Base-by-base conservation (phyloP, 2,888 invertebrate genomes). In the Ophonus ardosiacus region DNA sequence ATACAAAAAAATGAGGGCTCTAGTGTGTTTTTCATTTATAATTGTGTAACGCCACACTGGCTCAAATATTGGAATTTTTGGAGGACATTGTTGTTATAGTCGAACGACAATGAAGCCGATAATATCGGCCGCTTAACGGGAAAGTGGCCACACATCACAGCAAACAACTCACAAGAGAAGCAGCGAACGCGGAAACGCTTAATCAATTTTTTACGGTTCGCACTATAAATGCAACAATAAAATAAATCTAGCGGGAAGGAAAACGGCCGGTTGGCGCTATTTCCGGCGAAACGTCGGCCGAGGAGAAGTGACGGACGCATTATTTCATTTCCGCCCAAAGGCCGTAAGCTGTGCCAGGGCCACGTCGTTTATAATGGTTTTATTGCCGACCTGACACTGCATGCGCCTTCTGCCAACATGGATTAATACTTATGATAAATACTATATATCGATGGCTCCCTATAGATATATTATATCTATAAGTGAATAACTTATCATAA, bases 171-270 rank as follows among this genome's bases (percentile, higher is more conserved):
- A 71, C 40, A 68, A 68, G 17, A 68, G 8, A 31, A 31, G 31
- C 31, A 68, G 10, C 38, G 18, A 31, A 18, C 78, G 17, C 57
- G 78, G 59, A 78, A 78, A 57, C 78, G 57, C 24, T 78, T 78
- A 78, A 78, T 78, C 78, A 78, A 78, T 78, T 78, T 78, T 78
- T 78, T 78, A 78, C 78, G 78, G 57, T 24, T 78, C 78, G 78
- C 78, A 78, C 78, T 78, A 78, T 78, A 78, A 78, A 78, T 59
- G 78, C 78, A 57, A 78, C 78, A 78, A 78, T 78, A 78, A 78
- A 78, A 78, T 78, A 78, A 78, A 78, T 78, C 78, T 78, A 78
- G 78, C 59, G 78, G 78, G 78, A 78, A 78, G 78, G 78, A 78
- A 78, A 78, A 78, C 78, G 78, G 78, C 59, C 78, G 78, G 56